Base-by-base conservation (phyloP, 2,888 invertebrate species). In the Dryomyza anilis region DNA sequence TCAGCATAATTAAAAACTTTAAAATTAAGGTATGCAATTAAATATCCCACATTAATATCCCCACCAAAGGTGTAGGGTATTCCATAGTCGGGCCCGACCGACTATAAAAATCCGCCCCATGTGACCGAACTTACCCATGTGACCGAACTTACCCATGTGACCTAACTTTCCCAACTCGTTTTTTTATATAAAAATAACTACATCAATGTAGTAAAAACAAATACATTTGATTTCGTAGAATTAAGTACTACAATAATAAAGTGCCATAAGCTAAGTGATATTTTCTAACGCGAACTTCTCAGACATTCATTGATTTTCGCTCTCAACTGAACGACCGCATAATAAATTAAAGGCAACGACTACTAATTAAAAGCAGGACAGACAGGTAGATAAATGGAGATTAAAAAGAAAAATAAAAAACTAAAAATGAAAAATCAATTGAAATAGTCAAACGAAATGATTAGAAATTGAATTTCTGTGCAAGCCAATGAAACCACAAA, bases 271-370 rank as follows among this genome's bases (percentile, higher is more conserved):
- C 21, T 10, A 23, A 12, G 21, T 33, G 3, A 2, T 21, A 23
- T n/a, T 14, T 16, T n/a, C 21, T 33, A 60, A 36, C 23, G 23
- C 25, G 12, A 63, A 16, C 63, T 36, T 56, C 46, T 63, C 63
- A 63, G 63, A 63, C 63, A 63, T 63, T 55, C 63, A 63, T 56
- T 63, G 63, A 56, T 48, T 63, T 56, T 56, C 27, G 25, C 29
- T 48, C 30, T 48, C 30, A 46, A 21, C 39, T 43, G 61, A 61
- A 23, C 53, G 43, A 21, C 12, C 48, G 25, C 52, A 61, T 61
- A 61, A 61, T 61, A 39, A 43, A 61, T 61, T 39, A 61, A 61
- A 53, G 14, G 45, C 19, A 43, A 21, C 16, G 39, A 25, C 52
- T n/a, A 21, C 52, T 61, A 61, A 61, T 61, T 52, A 61, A 52